These are phyloP conservation scores for Automeris io DNA, from an alignment of 2,888 invertebrate species.

Conservation along the genomic window DNA sequence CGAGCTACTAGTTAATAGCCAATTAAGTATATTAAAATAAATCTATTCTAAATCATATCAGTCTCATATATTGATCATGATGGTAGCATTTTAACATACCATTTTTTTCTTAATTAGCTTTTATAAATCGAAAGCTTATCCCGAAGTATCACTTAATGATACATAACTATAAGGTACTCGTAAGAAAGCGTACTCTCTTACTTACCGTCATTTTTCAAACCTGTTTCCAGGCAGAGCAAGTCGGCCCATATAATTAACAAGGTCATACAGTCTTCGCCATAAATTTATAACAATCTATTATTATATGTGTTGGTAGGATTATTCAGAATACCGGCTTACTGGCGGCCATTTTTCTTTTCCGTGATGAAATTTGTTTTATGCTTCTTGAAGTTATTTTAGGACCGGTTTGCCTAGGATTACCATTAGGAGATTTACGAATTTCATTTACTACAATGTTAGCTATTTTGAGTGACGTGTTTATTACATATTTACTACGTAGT, in stretches of 20 bases:
- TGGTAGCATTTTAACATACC: constrained; percentile 10
- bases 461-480: too few relatives aligned
- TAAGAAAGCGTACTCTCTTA: constrained; percentile 18
- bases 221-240: constrained; percentile 53
- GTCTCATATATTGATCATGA: constrained; percentile 6
- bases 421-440: too few relatives aligned
- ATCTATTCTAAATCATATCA: neutral
- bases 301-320: constrained; percentile 8
- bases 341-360: constrained; percentile 7
- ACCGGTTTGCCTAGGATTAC: too few relatives aligned
- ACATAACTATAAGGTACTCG: constrained; percentile 12
- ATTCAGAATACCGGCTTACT: constrained; percentile 12
- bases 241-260: constrained; percentile 68
- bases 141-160: constrained; percentile 25
- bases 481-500: too few relatives aligned
- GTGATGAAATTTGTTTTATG: neutral
- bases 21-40: too few relatives aligned
- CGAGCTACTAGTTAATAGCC: too few relatives aligned
- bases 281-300: constrained; percentile 34
- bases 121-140: constrained; percentile 18
- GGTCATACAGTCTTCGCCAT: constrained; percentile 49
- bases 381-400: neutral
- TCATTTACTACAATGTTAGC: too few relatives aligned
- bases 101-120: constrained; percentile 17
- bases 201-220: constrained; percentile 32